Evolutionary conservation across 2,888 invertebrate genomes (phyloP).

Genomic region (Netelia melanura): DNA sequence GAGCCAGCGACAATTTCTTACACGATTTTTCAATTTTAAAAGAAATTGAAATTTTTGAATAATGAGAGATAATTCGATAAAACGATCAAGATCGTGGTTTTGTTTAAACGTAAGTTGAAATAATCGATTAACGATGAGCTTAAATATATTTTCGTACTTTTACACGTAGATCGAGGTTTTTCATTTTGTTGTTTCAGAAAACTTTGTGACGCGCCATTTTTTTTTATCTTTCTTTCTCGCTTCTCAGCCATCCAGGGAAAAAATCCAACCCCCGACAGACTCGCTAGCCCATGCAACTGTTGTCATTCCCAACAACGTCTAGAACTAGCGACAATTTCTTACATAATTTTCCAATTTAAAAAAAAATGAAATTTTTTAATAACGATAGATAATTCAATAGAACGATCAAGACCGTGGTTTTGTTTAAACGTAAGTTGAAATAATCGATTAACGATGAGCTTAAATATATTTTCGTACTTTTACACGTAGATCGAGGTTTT

Average conservation of each 20-base stretch:
- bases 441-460: too few species aligned
- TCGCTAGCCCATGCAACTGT: conserved; percentile 35
- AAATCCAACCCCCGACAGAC: background rate
- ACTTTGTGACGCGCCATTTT: too few species aligned
- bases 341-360: background rate
- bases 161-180: too few species aligned
- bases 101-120: too few species aligned
- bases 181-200: too few species aligned
- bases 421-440: too few species aligned
- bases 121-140: too few species aligned
- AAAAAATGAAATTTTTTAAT: background rate
- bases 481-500: too few species aligned
- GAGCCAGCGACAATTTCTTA: background rate
- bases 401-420: background rate
- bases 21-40: background rate
- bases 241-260: too few species aligned
- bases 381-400: background rate
- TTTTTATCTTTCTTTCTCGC: too few species aligned
- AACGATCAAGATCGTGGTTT: background rate
- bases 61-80: background rate
- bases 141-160: too few species aligned
- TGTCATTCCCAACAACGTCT: conserved; percentile 4
- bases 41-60: background rate
- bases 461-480: too few species aligned
- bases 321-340: background rate